Evolutionary conservation across 2,113 vertebrate genomes (phyloP).

Genomic region (Dasypus novemcinctus): DNA sequence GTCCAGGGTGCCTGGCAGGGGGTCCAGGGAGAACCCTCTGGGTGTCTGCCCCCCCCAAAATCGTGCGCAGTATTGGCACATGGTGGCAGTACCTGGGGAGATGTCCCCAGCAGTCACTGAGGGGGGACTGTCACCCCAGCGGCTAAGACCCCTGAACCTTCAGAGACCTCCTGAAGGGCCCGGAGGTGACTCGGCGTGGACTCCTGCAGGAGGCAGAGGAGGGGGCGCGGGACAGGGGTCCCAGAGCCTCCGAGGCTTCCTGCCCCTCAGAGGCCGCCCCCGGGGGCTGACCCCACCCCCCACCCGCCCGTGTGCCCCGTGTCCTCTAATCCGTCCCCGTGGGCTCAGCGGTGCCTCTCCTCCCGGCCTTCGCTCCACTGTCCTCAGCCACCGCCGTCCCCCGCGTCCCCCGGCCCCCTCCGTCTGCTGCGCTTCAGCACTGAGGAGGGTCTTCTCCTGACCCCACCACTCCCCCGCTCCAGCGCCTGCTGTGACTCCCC

Average conservation of each 20-base stretch:
- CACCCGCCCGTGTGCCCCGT: background rate
- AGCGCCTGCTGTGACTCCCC: background rate
- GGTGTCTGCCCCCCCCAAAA: background rate
- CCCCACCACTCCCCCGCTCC: background rate
- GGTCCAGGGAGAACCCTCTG: accelerated
- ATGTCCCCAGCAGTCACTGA: background rate
- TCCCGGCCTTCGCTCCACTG: background rate
- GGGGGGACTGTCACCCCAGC: background rate
- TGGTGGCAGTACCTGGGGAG: background rate
- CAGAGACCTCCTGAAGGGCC: background rate
- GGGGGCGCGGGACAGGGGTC: background rate
- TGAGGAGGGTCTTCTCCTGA: background rate
- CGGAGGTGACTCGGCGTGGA: background rate
- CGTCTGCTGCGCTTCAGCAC: background rate
- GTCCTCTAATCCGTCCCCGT: background rate
- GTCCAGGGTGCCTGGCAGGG: background rate
- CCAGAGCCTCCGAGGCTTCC: background rate
- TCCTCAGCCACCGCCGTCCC: background rate
- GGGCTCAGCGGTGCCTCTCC: background rate
- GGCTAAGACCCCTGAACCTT: background rate
- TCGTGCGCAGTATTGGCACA: background rate
- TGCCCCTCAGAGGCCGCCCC: background rate
- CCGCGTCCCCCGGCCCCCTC: background rate
- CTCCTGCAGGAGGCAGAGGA: background rate
- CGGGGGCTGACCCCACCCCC: accelerated